Percentiles rank a stretch among this genome's conserved stretches.
Conservation (phyloP, 2,113 vertebrate species). For the Okapia johnstoni region DNA sequence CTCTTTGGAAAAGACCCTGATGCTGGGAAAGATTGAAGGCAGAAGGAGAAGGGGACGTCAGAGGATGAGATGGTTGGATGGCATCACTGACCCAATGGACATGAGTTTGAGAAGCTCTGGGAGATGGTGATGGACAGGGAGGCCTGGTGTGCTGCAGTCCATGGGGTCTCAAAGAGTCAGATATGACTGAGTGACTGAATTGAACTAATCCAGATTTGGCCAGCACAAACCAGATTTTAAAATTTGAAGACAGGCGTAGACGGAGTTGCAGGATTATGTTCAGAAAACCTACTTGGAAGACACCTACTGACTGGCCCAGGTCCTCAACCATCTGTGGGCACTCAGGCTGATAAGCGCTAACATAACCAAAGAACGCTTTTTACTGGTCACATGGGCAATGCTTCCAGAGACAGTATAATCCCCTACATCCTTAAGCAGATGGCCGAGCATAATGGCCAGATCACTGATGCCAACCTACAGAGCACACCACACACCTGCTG, state of each 20-base stretch:
- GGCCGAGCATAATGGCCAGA: slow-evolving; percentile 93
- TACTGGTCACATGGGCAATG: slow-evolving; percentile 93
- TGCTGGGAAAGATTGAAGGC: neutral
- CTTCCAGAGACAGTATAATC: slow-evolving; percentile 96
- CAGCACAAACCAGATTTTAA: slow-evolving; percentile 91
- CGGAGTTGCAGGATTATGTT: slow-evolving; percentile 90
- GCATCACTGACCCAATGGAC: neutral
- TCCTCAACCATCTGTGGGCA: slow-evolving; percentile 91
- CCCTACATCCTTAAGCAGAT: slow-evolving; percentile 97
- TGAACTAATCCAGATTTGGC: slow-evolving; percentile 86
- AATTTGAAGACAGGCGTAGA: slow-evolving; percentile 96
- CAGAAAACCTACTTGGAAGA: slow-evolving; percentile 96
- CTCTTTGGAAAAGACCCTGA: neutral
- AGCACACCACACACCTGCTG: neutral
- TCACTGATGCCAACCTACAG: slow-evolving; percentile 85
- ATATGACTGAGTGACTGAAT: neutral
- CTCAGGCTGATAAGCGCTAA: slow-evolving; percentile 93
- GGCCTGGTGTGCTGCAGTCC: neutral
- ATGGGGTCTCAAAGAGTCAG: neutral
- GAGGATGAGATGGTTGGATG: neutral
- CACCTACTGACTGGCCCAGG: slow-evolving; percentile 92
- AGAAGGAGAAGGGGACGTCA: neutral
- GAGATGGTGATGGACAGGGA: neutral
- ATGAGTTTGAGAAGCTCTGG: neutral
- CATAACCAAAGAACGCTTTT: slow-evolving; percentile 95